A percentile compares a stretch with the other conserved stretches of the same genome.
phyloP scores from a whole-genome alignment of 2,113 vertebrate genomes.

The Acrocephalus kingi region DNA sequence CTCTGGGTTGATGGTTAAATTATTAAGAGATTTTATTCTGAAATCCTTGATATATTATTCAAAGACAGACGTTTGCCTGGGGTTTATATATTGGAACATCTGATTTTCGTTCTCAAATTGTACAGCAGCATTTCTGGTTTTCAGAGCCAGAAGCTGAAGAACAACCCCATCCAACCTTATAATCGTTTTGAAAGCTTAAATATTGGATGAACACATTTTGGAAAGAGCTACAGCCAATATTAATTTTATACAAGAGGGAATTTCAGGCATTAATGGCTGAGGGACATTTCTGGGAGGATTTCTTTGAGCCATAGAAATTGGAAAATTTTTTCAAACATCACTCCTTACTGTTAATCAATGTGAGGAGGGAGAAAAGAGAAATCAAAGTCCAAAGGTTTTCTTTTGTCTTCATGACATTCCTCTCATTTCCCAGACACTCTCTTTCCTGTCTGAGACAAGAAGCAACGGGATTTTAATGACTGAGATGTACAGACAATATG shows the following conservation, averaged over 20 bases:
- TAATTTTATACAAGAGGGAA: conserved; percentile 16
- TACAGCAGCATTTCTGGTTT: neutral
- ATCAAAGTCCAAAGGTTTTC: neutral
- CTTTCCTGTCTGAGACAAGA: neutral
- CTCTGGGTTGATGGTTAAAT: neutral
- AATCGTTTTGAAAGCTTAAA: conserved; percentile 49
- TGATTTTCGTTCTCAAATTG: conserved; percentile 9
- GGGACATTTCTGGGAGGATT: neutral
- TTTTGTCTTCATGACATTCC: neutral
- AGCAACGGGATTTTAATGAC: neutral
- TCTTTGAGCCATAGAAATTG: neutral
- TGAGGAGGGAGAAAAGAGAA: neutral
- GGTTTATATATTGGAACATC: neutral
- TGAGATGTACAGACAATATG: neutral
- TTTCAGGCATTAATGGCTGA: neutral
- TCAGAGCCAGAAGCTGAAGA: conserved; percentile 7
- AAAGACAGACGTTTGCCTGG: neutral
- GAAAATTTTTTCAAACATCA: neutral
- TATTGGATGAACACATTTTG: conserved; percentile 4
- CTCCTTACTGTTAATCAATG: neutral
- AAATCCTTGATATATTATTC: conserved; percentile 16
- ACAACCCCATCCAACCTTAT: neutral
- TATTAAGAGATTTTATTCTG: conserved; percentile 18
- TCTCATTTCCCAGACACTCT: neutral
- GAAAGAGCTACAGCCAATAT: neutral